These are phyloP conservation scores for Odocoileus virginianus DNA, from an alignment of 2,113 vertebrate genomes.

Conservation along the genomic window DNA sequence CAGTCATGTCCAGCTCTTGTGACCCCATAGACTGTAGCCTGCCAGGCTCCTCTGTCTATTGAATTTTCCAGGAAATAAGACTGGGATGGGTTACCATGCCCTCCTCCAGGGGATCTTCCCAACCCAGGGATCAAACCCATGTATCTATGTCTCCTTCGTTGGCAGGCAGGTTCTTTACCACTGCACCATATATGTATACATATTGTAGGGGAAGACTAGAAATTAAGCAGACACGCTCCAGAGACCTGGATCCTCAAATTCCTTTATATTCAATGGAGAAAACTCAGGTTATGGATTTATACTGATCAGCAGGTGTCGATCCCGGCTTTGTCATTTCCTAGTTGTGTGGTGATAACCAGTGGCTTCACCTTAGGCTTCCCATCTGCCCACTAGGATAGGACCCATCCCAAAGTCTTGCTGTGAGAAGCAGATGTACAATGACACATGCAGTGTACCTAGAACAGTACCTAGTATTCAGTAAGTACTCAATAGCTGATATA, in stretches of 20 bases:
- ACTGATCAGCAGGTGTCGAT: neutral
- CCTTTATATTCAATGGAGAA: neutral
- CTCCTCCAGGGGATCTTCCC: neutral
- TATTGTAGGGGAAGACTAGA: neutral
- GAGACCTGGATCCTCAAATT: neutral
- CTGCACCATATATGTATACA: neutral
- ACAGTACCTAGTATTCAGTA: neutral
- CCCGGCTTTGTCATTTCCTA: neutral
- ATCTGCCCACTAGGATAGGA: neutral
- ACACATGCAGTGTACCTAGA: neutral
- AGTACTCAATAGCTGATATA: fast-evolving
- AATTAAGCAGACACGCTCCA: neutral
- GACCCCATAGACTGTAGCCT: neutral
- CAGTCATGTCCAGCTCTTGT: neutral
- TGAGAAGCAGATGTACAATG: neutral
- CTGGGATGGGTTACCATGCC: neutral
- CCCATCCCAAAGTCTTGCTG: neutral
- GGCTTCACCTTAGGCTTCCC: neutral
- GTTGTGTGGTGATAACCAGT: neutral
- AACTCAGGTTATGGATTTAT: neutral
- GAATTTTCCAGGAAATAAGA: neutral
- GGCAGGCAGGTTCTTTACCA: neutral
- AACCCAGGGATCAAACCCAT: neutral
- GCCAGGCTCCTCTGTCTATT: neutral
- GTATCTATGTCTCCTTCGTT: neutral